phyloP scores from a whole-genome alignment of 2,888 invertebrate species.

The Trachelus troglodyta region DNA sequence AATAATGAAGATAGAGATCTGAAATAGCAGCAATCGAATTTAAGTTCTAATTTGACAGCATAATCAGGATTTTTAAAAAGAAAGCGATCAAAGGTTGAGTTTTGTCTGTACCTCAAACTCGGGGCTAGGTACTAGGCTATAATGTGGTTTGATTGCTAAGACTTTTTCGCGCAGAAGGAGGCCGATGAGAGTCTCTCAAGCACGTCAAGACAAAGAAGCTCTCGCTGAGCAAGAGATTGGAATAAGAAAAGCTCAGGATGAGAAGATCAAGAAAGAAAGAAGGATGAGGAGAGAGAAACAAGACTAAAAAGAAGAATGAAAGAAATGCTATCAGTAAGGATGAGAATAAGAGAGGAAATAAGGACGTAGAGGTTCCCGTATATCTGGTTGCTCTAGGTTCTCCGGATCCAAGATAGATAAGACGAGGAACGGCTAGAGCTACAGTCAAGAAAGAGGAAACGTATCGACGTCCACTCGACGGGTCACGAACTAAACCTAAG shows the following conservation, averaged over 20 bases:
- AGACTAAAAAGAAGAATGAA: background rate
- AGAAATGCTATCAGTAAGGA: background rate
- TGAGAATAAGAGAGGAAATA: too few species aligned
- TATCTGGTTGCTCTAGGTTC: background rate
- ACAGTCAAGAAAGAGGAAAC: background rate
- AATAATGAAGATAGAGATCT: background rate
- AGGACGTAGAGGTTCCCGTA: background rate
- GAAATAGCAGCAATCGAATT: background rate
- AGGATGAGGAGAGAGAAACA: background rate
- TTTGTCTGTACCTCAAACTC: background rate
- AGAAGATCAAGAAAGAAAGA: background rate
- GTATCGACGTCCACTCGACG: conserved; percentile 23
- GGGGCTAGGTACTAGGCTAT: background rate
- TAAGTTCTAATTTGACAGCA: background rate
- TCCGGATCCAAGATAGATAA: background rate
- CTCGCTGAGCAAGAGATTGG: background rate
- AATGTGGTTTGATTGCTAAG: background rate
- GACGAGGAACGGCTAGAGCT: background rate
- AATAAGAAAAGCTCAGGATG: background rate
- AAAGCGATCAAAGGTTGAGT: background rate
- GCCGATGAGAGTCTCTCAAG: background rate
- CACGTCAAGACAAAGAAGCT: background rate
- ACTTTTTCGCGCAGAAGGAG: background rate
- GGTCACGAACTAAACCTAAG: conserved; percentile 36
- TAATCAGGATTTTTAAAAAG: background rate